A percentile compares a stretch with the other conserved stretches of the same genome.
Conservation (phyloP, 2,888 invertebrate genomes). For the Sinhomidia bicolor region DNA sequence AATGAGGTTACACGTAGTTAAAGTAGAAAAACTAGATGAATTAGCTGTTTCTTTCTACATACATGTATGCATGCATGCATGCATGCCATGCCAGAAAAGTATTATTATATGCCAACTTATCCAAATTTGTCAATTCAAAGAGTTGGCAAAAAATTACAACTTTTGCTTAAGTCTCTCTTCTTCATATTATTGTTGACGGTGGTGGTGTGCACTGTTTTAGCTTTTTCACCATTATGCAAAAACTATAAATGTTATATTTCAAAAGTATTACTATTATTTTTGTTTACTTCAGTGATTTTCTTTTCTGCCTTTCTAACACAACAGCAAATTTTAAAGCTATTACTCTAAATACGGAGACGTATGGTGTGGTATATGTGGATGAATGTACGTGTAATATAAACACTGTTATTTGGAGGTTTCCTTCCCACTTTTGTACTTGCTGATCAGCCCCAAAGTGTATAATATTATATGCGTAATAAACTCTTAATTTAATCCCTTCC, state of each 20-base stretch:
- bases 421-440: neutral
- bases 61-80: neutral
- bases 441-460: conserved; percentile 9
- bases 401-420: neutral
- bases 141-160: conserved; percentile 53
- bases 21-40: conserved; percentile 11
- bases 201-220: neutral
- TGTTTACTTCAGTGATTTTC: conserved; percentile 22
- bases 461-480: conserved; percentile 61
- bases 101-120: conserved; percentile 51
- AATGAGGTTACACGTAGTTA: conserved; percentile 43
- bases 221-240: neutral
- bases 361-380: too few species aligned
- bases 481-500: conserved; percentile 73
- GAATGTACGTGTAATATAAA: too few species aligned
- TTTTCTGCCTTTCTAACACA: neutral
- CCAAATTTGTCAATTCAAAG: conserved; percentile 65
- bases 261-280: neutral
- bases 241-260: neutral
- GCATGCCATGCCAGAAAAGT: neutral
- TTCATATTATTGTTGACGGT: neutral
- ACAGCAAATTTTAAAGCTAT: too few species aligned
- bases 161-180: conserved; percentile 49
- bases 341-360: too few species aligned
- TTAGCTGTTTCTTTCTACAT: neutral